These are phyloP conservation scores for Erebia aethiops DNA, from an alignment of 2,888 invertebrate species.

Conservation along the genomic window DNA sequence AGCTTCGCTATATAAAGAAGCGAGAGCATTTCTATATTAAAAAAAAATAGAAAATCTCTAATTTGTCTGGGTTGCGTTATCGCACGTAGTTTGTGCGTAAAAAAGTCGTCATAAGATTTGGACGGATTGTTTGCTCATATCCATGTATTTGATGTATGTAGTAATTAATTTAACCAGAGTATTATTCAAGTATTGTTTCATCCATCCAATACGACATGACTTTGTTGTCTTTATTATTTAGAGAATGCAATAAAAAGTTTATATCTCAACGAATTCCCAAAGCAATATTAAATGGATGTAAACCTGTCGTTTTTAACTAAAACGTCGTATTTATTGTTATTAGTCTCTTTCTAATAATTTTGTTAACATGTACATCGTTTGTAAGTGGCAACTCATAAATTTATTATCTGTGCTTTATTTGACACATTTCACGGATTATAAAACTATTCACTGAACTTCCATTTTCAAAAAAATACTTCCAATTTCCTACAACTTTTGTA, in stretches of 20 bases:
- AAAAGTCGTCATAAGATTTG: slow-evolving; percentile 18
- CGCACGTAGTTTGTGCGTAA: not conserved
- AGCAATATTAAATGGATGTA: slow-evolving; percentile 66
- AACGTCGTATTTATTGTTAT: slow-evolving; percentile 18
- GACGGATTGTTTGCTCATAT: slow-evolving; percentile 45
- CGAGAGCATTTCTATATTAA: too few relatives aligned
- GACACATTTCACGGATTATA: not conserved
- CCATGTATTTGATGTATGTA: slow-evolving; percentile 33
- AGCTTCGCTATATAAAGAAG: not conserved
- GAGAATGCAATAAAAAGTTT: slow-evolving; percentile 51
- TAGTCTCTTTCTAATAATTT: slow-evolving; percentile 25
- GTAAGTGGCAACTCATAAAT: slow-evolving; percentile 16
- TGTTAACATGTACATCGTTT: slow-evolving; percentile 18
- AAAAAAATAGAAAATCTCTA: not conserved
- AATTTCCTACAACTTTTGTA: slow-evolving; percentile 17
- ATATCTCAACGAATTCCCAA: slow-evolving; percentile 68
- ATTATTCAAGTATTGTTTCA: slow-evolving; percentile 48
- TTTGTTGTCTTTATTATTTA: slow-evolving; percentile 43
- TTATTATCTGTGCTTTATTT: not conserved
- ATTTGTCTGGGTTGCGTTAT: not conserved
- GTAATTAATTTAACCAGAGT: slow-evolving; percentile 43
- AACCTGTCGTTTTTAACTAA: slow-evolving; percentile 34
- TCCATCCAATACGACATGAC: slow-evolving; percentile 78
- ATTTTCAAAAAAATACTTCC: slow-evolving; percentile 25
- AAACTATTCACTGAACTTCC: slow-evolving; percentile 24